Percentiles rank a stretch among this genome's conserved stretches.
Conservation (phyloP, 2,113 vertebrate species). For the Syrrhaptes paradoxus region DNA sequence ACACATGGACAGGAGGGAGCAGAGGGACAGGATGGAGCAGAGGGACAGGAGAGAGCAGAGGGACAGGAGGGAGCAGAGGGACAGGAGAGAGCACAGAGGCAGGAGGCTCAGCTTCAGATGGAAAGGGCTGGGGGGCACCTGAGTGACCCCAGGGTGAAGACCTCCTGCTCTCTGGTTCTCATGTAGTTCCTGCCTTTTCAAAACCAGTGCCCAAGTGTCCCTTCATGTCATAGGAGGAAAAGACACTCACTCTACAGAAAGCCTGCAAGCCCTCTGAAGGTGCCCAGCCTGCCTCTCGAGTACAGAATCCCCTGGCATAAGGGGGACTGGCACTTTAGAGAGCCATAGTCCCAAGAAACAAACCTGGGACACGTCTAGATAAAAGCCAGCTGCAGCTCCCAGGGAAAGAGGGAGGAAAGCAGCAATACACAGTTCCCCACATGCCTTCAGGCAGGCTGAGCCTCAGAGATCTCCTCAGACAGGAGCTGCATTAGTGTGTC, state of each 20-base stretch:
- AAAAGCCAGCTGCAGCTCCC: not conserved
- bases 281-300: not conserved
- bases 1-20: not conserved
- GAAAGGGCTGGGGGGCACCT: not conserved
- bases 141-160: not conserved
- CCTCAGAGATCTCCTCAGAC: not conserved
- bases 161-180: not conserved
- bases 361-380: not conserved
- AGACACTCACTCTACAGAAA: not conserved
- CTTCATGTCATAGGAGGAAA: not conserved
- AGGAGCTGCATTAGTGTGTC: not conserved
- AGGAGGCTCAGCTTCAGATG: fast-evolving
- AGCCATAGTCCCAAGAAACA: not conserved
- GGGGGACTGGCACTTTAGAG: not conserved
- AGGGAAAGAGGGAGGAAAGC: not conserved
- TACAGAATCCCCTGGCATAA: not conserved
- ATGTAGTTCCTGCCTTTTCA: not conserved
- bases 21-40: too few relatives aligned
- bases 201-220: not conserved
- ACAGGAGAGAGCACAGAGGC: not conserved
- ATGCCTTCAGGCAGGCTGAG: not conserved
- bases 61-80: too few relatives aligned
- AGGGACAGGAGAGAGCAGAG: too few relatives aligned
- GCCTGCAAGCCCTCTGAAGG: not conserved
- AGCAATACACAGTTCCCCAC: fast-evolving